Evolutionary conservation across 1,140 invertebrate genomes (phyloP), one percentile per base, ranked within the genome.

Genomic region (Eupeodes corollae): DNA sequence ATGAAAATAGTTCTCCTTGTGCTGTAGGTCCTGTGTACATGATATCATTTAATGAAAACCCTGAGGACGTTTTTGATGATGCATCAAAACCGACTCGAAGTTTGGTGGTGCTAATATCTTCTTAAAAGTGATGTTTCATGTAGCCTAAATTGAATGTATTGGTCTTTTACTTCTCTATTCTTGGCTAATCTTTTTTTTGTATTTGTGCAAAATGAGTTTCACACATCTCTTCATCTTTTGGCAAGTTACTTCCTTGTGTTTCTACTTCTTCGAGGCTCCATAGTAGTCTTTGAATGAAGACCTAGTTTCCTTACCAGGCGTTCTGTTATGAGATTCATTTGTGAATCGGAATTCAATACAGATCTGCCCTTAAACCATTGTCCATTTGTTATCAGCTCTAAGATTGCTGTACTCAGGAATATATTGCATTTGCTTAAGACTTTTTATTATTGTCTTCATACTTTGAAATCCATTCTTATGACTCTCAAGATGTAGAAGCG

Each of bases 61-160:
- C n/a, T n/a, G n/a, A n/a, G n/a, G n/a, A n/a, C n/a, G n/a, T n/a
- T n/a, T n/a, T n/a, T n/a, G n/a, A n/a, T n/a, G n/a, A 42, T 33
- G 13, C 48, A 19, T 32, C 47, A 51, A 34, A 48, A 21, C 12
- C 47, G n/a, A 35, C 47, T 45, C 6, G 41, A 42, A 50, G 46
- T 46, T 56, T 56, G 1, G 55, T 56, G 12, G 55, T 52, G 2
- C 42, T 43, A 15, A 39, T 47, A 10, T 38, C 12, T 3, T 30
- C 19, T 40, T 56, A 52, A 5, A 55, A 26, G 21, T 58, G 57
- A 48, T 70, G 67, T 12, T 61, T 57, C 2, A 68, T 3, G 18
- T 6, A 48, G 40, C 51, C 63, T 57, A 30, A 53, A 55, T 54
- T 47, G n/a, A 14, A 32, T 16, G 35, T 58, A 51, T 38, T 49